Percentiles rank a stretch among this genome's conserved stretches.
phyloP scores from a whole-genome alignment of 2,113 vertebrate genomes.

The Lampris incognitus region DNA sequence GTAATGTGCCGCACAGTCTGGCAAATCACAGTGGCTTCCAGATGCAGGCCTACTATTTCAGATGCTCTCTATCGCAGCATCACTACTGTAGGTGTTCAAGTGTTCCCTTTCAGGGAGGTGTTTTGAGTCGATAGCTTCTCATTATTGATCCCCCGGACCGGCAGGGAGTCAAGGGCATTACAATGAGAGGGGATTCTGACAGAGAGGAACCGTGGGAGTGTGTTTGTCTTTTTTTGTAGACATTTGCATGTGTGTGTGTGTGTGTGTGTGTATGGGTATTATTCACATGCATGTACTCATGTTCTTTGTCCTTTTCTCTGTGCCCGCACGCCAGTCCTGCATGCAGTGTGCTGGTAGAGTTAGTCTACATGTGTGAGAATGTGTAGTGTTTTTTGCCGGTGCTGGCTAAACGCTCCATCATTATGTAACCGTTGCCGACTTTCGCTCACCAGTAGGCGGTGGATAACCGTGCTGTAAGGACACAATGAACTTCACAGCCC shows the following conservation, averaged over 20 bases:
- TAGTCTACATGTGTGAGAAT: conserved; percentile 3
- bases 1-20: conserved; percentile 7
- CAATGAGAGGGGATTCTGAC: conserved; percentile 17
- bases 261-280: neutral
- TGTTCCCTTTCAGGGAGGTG: conserved; percentile 26
- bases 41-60: neutral
- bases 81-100: conserved; percentile 25
- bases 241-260: conserved; percentile 3
- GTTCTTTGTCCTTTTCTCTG: too few relatives aligned
- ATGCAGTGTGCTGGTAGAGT: neutral
- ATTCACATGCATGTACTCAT: neutral
- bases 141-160: conserved; percentile 19
- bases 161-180: neutral
- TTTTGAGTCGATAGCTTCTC: conserved; percentile 34
- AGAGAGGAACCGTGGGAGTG: neutral
- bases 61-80: conserved; percentile 1
- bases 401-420: conserved; percentile 4
- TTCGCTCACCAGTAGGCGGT: conserved; percentile 30
- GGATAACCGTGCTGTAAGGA: conserved; percentile 22
- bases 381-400: neutral
- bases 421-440: conserved; percentile 22
- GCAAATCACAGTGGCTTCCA: neutral
- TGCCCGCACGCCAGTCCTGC: neutral
- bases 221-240: too few relatives aligned
- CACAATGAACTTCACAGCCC: conserved; percentile 35